Percentiles rank a stretch among this genome's conserved stretches.
phyloP scores from a whole-genome alignment of 2,797 vertebrate species.

The Tenualosa ilisha region DNA sequence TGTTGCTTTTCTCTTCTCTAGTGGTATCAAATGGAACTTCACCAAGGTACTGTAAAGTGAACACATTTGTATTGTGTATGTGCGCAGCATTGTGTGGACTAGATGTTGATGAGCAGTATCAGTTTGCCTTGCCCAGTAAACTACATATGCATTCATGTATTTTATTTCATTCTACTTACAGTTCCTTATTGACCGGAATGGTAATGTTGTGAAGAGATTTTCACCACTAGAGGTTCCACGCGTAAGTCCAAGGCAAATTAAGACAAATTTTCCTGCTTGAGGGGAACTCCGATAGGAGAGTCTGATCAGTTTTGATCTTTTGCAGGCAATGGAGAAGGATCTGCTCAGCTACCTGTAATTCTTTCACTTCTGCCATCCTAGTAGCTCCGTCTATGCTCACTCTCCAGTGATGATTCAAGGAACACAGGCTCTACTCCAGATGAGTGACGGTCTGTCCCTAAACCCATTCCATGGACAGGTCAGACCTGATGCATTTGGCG shows the following conservation, averaged over 20 bases:
- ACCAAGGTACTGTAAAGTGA: slow-evolving; percentile 82
- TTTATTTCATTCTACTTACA: slow-evolving; percentile 56
- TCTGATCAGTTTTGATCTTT: slow-evolving; percentile 32
- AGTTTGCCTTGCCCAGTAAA: no score
- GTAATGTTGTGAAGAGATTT: slow-evolving; percentile 90
- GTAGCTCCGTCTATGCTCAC: neutral
- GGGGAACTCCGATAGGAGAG: no score
- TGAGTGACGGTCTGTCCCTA: slow-evolving; percentile 84
- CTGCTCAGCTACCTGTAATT: slow-evolving; percentile 80
- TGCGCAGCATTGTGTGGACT: no score
- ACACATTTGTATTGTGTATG: neutral
- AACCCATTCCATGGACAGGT: slow-evolving; percentile 79
- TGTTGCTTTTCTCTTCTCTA: slow-evolving; percentile 50
- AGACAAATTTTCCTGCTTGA: neutral
- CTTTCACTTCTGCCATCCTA: no score
- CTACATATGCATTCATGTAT: neutral
- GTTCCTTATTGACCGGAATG: slow-evolving; percentile 92
- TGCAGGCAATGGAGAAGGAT: slow-evolving; percentile 87
- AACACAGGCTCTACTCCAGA: slow-evolving; percentile 60
- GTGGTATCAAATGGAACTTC: slow-evolving; percentile 96
- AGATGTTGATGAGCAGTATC: no score
- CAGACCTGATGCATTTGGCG: slow-evolving; percentile 83
- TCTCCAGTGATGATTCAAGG: slow-evolving; percentile 55
- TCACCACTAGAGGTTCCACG: slow-evolving; percentile 86
- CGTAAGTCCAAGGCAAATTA: slow-evolving; percentile 70